Conservation (phyloP, 2,113 vertebrate genomes). For the Lagopus muta region DNA sequence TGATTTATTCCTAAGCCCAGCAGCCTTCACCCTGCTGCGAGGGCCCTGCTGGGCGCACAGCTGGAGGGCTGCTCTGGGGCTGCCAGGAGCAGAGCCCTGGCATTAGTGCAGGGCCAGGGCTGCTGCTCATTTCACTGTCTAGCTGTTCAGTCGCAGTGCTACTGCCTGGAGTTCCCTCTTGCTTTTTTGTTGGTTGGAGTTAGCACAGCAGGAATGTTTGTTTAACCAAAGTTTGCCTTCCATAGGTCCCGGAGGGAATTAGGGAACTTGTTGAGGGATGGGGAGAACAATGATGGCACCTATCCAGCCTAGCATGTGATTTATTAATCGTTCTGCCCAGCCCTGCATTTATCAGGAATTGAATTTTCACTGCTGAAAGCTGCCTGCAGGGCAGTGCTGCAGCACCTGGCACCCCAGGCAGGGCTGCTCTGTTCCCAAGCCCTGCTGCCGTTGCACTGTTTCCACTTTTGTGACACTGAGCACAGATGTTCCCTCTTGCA, state of each 20-base stretch:
- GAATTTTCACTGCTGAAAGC: accelerated
- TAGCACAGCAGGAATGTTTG: neutral
- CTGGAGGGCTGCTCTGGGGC: neutral
- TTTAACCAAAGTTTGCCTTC: neutral
- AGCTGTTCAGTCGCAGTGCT: accelerated
- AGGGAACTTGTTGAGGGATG: neutral
- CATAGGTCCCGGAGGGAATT: accelerated
- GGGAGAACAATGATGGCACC: neutral
- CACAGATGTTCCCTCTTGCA: accelerated
- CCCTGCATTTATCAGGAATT: neutral
- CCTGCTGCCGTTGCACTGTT: neutral
- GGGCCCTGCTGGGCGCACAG: neutral
- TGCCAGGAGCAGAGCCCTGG: neutral
- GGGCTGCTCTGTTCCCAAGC: neutral
- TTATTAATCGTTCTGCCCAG: neutral
- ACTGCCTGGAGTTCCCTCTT: neutral
- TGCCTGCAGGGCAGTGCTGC: accelerated
- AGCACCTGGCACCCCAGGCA: neutral
- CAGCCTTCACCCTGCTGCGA: neutral
- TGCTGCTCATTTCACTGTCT: accelerated
- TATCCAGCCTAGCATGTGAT: neutral
- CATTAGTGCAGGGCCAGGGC: accelerated
- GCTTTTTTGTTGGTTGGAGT: neutral
- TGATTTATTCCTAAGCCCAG: neutral
- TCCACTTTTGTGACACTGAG: neutral